These are phyloP conservation scores for Bujurquina vittata DNA, from an alignment of 2,113 vertebrate species.

Conservation along the genomic window DNA sequence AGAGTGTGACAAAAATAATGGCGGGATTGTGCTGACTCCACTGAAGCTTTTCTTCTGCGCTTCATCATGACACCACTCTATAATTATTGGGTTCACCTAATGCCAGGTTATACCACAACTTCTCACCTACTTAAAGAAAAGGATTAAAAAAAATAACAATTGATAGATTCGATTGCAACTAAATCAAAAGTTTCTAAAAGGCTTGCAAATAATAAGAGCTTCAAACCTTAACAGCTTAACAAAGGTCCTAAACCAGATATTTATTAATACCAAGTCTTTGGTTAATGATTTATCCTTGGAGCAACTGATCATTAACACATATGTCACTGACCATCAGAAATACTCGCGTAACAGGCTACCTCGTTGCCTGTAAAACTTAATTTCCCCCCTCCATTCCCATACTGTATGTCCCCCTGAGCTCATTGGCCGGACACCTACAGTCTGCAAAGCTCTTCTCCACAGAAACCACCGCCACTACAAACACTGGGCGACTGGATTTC, in stretches of 20 bases:
- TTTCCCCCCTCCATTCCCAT: neutral
- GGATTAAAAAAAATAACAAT: neutral
- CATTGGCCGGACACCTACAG: neutral
- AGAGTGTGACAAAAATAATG: slow-evolving; percentile 38
- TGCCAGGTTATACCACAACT: slow-evolving; percentile 39
- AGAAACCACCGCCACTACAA: neutral
- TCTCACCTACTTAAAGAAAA: neutral
- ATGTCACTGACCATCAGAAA: slow-evolving; percentile 13
- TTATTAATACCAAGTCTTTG: neutral
- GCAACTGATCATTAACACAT: slow-evolving; percentile 18
- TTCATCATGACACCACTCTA: slow-evolving; percentile 58
- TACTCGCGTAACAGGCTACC: neutral
- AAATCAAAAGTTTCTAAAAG: neutral
- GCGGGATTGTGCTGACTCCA: slow-evolving; percentile 1
- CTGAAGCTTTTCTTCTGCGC: slow-evolving; percentile 21
- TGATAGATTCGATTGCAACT: neutral
- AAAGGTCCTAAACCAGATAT: slow-evolving; percentile 33
- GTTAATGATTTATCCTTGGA: slow-evolving; percentile 50
- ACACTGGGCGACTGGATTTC: slow-evolving; percentile 3
- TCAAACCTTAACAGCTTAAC: slow-evolving; percentile 4
- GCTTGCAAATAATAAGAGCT: slow-evolving; percentile 21
- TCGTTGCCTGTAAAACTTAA: neutral
- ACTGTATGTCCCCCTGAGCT: neutral
- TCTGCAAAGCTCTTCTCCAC: neutral
- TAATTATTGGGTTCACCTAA: slow-evolving; percentile 65